Conservation (phyloP, 2,797 vertebrate species). For the Yasuhikotakia modesta region DNA sequence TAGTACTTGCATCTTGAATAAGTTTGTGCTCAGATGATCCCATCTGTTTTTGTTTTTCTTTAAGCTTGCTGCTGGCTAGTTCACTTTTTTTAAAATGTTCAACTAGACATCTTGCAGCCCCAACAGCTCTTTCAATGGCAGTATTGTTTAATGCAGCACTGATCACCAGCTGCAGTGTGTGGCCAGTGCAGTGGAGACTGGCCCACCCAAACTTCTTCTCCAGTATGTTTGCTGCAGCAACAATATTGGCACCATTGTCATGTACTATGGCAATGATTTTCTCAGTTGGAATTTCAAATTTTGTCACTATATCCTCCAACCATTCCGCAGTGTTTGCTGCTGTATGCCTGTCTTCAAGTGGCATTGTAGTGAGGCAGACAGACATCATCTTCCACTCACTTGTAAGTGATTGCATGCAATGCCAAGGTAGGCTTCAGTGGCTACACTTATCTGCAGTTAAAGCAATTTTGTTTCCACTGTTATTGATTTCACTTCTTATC, state of each 20-base stretch:
- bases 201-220: no score
- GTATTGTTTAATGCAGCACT: no score
- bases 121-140: no score
- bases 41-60: no score
- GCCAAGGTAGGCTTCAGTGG: not conserved
- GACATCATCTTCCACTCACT: not conserved
- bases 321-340: conserved; percentile 1
- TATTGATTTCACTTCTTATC: not conserved
- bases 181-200: not conserved
- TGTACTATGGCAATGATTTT: not conserved
- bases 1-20: no score
- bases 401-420: not conserved
- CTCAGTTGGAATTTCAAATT: not conserved
- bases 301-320: not conserved
- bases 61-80: no score
- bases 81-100: no score
- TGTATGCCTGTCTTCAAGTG: not conserved
- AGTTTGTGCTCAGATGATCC: no score
- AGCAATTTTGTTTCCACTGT: not conserved
- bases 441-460: conserved; percentile 13
- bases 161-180: no score
- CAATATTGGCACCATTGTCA: no score
- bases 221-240: no score
- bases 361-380: not conserved
- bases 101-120: no score